Conservation (phyloP, 2,888 invertebrate species). For the Ferdinandea cuprea region DNA sequence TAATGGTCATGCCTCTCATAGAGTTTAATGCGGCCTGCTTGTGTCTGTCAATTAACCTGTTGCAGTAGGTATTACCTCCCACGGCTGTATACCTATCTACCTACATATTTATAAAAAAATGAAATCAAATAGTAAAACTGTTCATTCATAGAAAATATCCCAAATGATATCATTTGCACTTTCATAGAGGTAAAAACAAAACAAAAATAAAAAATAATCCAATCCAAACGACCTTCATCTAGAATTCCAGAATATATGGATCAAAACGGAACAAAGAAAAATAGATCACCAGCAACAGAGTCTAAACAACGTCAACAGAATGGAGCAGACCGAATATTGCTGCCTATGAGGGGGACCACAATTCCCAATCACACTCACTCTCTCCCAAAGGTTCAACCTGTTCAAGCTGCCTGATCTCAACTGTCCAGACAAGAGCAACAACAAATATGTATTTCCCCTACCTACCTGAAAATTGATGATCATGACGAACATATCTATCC, state of each 20-base stretch:
- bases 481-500: constrained; percentile 55
- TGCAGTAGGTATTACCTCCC: constrained; percentile 19
- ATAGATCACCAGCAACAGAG: constrained; percentile 63
- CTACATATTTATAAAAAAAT: no score
- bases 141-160: constrained; percentile 54
- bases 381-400: constrained; percentile 35
- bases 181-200: no score
- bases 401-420: constrained; percentile 19
- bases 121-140: constrained; percentile 18
- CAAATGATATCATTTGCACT: constrained; percentile 49
- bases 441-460: constrained; percentile 49
- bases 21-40: constrained; percentile 11
- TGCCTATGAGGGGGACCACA: neutral
- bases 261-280: constrained; percentile 60
- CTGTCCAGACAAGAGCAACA: constrained; percentile 25
- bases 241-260: constrained; percentile 66
- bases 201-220: constrained; percentile 4
- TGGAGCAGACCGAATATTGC: constrained; percentile 9
- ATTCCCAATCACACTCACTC: neutral
- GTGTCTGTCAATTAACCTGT: constrained; percentile 18
- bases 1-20: constrained; percentile 32
- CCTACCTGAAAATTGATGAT: constrained; percentile 60
- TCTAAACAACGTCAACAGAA: constrained; percentile 62
- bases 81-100: neutral
- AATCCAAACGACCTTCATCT: constrained; percentile 68